A percentile compares a stretch with the other conserved stretches of the same genome.
Evolutionary conservation across 2,113 vertebrate genomes (phyloP).

Genomic region (Gobius niger): DNA sequence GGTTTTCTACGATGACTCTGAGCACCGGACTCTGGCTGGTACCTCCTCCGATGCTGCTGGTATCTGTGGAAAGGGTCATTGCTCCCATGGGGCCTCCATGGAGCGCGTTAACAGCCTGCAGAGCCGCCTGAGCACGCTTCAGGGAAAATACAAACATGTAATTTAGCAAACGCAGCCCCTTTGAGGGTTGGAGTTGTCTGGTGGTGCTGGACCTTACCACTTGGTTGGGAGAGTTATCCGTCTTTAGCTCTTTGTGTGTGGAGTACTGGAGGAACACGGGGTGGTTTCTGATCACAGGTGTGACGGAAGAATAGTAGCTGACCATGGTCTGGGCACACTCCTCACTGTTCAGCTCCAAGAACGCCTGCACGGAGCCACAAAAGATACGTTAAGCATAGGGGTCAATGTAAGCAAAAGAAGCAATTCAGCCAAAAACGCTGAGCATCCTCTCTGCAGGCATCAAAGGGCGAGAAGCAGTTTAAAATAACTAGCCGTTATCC

Average conservation of each 20-base stretch:
- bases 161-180: not conserved
- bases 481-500: too few relatives aligned
- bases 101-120: conserved; percentile 91
- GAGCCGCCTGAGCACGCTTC: conserved; percentile 92
- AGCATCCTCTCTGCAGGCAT: too few relatives aligned
- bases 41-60: conserved; percentile 66
- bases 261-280: conserved; percentile 97
- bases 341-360: conserved; percentile 93
- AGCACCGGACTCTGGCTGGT: conserved; percentile 90
- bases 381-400: not conserved
- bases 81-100: conserved; percentile 84
- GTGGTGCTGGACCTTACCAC: conserved; percentile 76
- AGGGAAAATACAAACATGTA: not conserved
- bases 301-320: conserved; percentile 93
- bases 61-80: conserved; percentile 76
- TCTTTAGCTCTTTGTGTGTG: conserved; percentile 98
- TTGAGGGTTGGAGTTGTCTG: not conserved
- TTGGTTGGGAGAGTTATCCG: conserved; percentile 94
- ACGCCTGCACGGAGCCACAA: conserved; percentile 77
- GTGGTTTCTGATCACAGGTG: conserved; percentile 89
- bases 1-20: conserved; percentile 94
- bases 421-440: too few relatives aligned
- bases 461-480: too few relatives aligned
- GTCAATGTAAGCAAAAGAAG: not conserved
- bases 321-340: conserved; percentile 98